Percentiles rank a stretch among this genome's conserved stretches.
Evolutionary conservation across 2,113 vertebrate species (phyloP).

Genomic region (Tachysurus vachellii): DNA sequence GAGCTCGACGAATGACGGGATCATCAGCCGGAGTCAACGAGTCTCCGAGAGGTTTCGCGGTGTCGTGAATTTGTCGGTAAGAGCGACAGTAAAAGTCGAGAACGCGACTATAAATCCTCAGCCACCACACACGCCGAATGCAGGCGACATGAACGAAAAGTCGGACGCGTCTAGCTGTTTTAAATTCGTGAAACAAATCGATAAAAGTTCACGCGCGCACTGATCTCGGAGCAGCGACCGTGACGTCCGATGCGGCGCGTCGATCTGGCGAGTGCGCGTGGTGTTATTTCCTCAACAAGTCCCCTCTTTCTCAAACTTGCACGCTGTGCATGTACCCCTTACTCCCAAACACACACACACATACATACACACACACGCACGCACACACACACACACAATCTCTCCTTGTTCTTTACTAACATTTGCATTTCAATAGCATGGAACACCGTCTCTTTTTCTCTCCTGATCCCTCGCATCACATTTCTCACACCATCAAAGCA

Average conservation of each 20-base stretch:
- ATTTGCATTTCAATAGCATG: slow-evolving; percentile 84
- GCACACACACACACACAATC: slow-evolving; percentile 72
- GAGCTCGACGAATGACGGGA: slow-evolving; percentile 59
- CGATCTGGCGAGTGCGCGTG: slow-evolving; percentile 60
- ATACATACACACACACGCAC: slow-evolving; percentile 65
- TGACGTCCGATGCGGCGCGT: slow-evolving; percentile 62
- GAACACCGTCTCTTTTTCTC: slow-evolving; percentile 68
- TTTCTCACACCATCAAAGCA: slow-evolving; percentile 64
- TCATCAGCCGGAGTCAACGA: slow-evolving; percentile 62
- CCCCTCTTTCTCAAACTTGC: slow-evolving; percentile 73
- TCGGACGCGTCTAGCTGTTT: background rate
- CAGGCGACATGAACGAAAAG: slow-evolving; percentile 2
- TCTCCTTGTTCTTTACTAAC: slow-evolving; percentile 78
- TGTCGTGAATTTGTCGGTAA: background rate
- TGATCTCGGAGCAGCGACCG: slow-evolving; percentile 57
- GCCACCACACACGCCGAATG: background rate
- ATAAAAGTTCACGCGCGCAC: slow-evolving; percentile 30
- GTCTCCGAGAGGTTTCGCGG: slow-evolving; percentile 16
- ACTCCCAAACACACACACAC: slow-evolving; percentile 50
- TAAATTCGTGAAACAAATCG: background rate
- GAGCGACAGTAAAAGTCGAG: background rate
- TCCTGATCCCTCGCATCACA: slow-evolving; percentile 64
- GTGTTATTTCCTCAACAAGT: slow-evolving; percentile 75
- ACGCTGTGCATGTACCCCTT: slow-evolving; percentile 71
- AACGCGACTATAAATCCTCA: background rate